A percentile compares a stretch with the other conserved stretches of the same genome.
These are phyloP conservation scores for Ia io DNA, from an alignment of 2,113 vertebrate species.

Conservation along the genomic window DNA sequence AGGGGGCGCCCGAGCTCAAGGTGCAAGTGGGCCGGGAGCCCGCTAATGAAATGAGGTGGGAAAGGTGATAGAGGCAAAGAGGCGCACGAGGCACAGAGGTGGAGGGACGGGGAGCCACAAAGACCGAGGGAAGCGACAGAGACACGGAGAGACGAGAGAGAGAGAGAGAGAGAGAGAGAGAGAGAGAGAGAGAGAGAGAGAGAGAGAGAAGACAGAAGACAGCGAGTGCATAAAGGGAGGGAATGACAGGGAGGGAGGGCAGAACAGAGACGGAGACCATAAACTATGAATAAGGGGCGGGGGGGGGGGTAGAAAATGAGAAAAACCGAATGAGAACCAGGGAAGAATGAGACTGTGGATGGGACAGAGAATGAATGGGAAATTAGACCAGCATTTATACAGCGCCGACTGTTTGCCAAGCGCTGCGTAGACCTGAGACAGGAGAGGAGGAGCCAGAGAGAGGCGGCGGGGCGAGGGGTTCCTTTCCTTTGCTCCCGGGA, in stretches of 20 bases:
- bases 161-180: fast-evolving
- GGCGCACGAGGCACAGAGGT: neutral
- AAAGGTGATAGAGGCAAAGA: no score
- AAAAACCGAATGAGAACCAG: neutral
- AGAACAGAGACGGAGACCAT: neutral
- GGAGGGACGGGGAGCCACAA: neutral
- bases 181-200: no score
- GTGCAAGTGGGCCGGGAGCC: neutral
- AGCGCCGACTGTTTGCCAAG: constrained; percentile 26
- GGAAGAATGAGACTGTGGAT: neutral
- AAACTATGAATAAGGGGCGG: neutral
- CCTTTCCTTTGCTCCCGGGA: neutral
- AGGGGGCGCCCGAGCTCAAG: constrained; percentile 44
- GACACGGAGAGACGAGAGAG: neutral
- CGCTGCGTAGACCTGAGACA: neutral
- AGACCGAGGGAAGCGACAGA: neutral
- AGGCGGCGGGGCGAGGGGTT: neutral
- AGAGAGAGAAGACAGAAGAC: neutral
- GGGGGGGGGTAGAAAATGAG: neutral
- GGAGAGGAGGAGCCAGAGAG: neutral
- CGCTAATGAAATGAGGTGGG: fast-evolving
- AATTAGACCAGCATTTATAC: neutral
- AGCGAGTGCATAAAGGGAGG: neutral
- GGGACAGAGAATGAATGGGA: neutral
- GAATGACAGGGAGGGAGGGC: neutral